These are phyloP conservation scores for Crematogaster levior DNA, from an alignment of 2,888 invertebrate genomes.

Conservation along the genomic window DNA sequence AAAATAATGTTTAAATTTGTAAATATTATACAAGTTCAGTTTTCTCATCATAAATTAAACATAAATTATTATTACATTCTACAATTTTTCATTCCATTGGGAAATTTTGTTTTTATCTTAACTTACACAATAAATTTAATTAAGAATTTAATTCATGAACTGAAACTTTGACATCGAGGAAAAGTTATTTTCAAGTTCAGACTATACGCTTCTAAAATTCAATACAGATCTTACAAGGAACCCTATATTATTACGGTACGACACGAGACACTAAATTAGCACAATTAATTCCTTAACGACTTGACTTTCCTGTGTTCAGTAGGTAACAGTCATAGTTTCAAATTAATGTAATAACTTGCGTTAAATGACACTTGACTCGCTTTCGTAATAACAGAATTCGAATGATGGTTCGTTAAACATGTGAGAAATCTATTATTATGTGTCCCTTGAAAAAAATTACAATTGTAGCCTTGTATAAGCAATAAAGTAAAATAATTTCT, in stretches of 20 bases:
- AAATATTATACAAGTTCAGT: neutral
- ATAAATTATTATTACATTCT: neutral
- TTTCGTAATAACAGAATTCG: neutral
- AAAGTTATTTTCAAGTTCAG: neutral
- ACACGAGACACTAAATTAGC: constrained; percentile 3
- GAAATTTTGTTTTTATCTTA: neutral
- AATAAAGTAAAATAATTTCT: neutral
- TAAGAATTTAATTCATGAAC: neutral
- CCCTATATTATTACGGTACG: neutral
- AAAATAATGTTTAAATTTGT: constrained; percentile 4
- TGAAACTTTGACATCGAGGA: neutral
- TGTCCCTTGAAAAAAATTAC: neutral
- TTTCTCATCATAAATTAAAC: constrained; percentile 4
- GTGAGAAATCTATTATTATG: neutral
- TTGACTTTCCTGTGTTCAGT: neutral
- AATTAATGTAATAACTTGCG: constrained; percentile 29
- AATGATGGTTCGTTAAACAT: constrained; percentile 18
- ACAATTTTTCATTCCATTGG: neutral
- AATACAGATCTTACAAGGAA: neutral
- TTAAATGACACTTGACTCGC: neutral
- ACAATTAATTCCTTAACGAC: constrained; percentile 31
- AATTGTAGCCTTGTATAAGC: neutral
- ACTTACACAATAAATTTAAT: neutral
- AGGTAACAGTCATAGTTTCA: neutral
- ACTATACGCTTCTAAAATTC: neutral